Evolutionary conservation across 2,888 invertebrate genomes (phyloP).

Genomic region (Chrysodeixis includens): DNA sequence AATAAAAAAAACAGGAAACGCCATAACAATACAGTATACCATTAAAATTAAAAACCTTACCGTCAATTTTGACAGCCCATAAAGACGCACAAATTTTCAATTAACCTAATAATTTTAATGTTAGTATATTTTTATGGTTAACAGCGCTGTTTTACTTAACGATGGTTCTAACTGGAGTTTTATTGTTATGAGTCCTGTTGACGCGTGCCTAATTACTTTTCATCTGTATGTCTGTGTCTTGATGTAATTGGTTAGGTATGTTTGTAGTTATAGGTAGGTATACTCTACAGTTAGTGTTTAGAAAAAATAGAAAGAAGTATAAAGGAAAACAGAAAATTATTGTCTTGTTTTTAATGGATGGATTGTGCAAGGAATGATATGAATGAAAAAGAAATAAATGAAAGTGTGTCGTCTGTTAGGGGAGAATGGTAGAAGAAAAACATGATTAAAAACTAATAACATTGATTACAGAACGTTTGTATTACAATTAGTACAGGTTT

Average conservation of each 20-base stretch:
- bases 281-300: too few relatives aligned
- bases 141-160: constrained; percentile 21
- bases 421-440: too few relatives aligned
- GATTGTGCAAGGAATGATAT: too few relatives aligned
- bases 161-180: constrained; percentile 33
- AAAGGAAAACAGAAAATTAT: too few relatives aligned
- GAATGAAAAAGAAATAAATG: too few relatives aligned
- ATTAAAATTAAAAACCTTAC: constrained; percentile 29
- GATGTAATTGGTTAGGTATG: constrained; percentile 1
- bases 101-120: constrained; percentile 37
- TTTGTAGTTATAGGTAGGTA: background rate
- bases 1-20: background rate
- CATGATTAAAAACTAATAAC: too few relatives aligned
- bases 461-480: too few relatives aligned
- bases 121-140: constrained; percentile 29
- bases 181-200: constrained; percentile 36
- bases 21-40: constrained; percentile 14
- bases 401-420: too few relatives aligned
- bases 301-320: too few relatives aligned
- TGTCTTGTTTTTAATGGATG: too few relatives aligned
- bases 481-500: too few relatives aligned
- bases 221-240: constrained; percentile 1
- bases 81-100: constrained; percentile 19
- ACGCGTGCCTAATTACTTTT: constrained; percentile 37
- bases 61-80: constrained; percentile 30